Base-by-base conservation (phyloP, 2,888 invertebrate species). In the Ophion obscuratus region DNA sequence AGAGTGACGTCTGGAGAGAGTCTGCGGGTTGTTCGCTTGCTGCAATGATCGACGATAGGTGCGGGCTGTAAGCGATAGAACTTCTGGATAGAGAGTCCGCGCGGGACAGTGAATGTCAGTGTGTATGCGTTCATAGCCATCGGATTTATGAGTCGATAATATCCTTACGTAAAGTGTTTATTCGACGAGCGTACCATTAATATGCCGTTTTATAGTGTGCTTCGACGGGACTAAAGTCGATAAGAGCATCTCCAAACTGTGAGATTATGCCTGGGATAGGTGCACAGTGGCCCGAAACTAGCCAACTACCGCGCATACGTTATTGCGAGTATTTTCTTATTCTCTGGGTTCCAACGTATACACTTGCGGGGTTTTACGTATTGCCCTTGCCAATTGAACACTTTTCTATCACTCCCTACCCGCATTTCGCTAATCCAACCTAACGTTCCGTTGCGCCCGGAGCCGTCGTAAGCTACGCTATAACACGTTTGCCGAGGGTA, bases 111-210 rank as follows among this genome's bases (percentile, higher is more conserved):
- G 68, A 76, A 59, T 61, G 61, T 59, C 36, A 24, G 68, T 74
- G 57, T 68, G 61, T 68, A 53, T 73, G 88, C 86, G 90, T 87
- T 89, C 89, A 76, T 83, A 67, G 84, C 79, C 86, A 91, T 87
- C 89, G 90, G 92, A 93, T 93, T 93, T 92, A 93, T 92, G 91
- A 91, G 89, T 89, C 91, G 93, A 92, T 92, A 91, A 91, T 91
- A 91, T 91, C 90, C 90, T 93, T 92, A 92, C 90, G 91, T 92
- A 92, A 93, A 92, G 91, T 92, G 91, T 93, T 93, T 92, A 92
- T 92, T 92, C 88, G 87, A 88, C 85, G 88, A 84, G 73, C 86
- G 88, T 64, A 85, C 90, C 92, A 92, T 92, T 91, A 92, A 92
- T 92, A 92, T 89, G 91, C 89, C 87, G 88, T 89, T 90, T 89